Evolutionary conservation across 2,888 invertebrate species (phyloP).

Genomic region (Euproctis similis): DNA sequence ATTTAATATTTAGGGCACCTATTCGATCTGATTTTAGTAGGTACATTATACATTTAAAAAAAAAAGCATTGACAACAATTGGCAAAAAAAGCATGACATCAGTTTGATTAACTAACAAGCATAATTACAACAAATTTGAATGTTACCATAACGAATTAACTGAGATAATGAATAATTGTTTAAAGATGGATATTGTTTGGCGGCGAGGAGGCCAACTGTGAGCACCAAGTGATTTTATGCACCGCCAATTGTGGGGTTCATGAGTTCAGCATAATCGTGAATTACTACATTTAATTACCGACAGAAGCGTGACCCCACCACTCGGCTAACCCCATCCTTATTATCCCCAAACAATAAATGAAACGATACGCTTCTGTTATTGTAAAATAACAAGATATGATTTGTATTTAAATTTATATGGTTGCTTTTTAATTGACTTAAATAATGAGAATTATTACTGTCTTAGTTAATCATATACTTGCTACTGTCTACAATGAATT

Average conservation of each 20-base stretch:
- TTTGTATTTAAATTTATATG: slow-evolving; percentile 25
- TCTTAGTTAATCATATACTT: too few species aligned
- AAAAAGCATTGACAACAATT: too few species aligned
- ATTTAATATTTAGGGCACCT: too few species aligned
- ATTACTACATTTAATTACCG: slow-evolving; percentile 61
- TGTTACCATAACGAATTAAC: neutral
- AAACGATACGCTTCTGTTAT: slow-evolving; percentile 50
- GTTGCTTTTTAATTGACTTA: too few species aligned
- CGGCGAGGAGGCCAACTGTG: slow-evolving; percentile 54
- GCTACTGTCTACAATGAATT: too few species aligned
- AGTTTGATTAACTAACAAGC: too few species aligned
- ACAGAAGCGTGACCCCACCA: slow-evolving; percentile 35
- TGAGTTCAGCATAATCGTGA: slow-evolving; percentile 55
- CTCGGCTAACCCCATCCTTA: slow-evolving; percentile 59
- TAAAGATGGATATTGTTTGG: slow-evolving; percentile 18
- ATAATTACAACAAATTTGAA: too few species aligned
- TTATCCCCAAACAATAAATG: slow-evolving; percentile 57
- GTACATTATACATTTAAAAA: too few species aligned
- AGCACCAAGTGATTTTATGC: slow-evolving; percentile 75
- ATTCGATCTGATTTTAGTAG: slow-evolving; percentile 2
- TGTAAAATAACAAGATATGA: slow-evolving; percentile 36
- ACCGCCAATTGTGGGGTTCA: slow-evolving; percentile 48
- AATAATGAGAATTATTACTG: too few species aligned
- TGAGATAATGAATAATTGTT: slow-evolving; percentile 3
- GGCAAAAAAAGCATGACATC: too few species aligned